Conservation (phyloP, 2,113 vertebrate genomes). For the Capricornis sumatraensis region DNA sequence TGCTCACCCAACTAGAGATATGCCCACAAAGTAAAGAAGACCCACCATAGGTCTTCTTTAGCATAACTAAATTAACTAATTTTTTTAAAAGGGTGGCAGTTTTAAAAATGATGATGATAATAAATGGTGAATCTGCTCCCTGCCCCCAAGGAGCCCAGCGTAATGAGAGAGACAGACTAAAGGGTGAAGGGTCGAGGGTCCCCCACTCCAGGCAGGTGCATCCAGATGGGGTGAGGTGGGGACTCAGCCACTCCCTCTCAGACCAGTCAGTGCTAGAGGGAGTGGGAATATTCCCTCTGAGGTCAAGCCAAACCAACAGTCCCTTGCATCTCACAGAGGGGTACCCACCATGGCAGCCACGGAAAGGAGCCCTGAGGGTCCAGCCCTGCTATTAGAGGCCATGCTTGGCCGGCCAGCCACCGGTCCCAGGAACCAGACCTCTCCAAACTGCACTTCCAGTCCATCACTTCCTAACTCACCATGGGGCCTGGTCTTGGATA, state of each 20-base stretch:
- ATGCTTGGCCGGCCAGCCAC: not conserved
- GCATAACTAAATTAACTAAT: not conserved
- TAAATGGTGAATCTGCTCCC: not conserved
- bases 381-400: not conserved
- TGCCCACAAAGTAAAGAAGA: not conserved
- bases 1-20: not conserved
- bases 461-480: slow-evolving; percentile 37
- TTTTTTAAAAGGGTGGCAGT: not conserved
- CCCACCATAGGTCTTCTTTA: not conserved
- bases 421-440: not conserved
- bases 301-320: not conserved
- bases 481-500: slow-evolving; percentile 45
- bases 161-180: not conserved
- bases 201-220: not conserved
- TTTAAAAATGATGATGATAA: not conserved
- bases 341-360: not conserved
- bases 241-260: not conserved
- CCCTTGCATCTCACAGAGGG: not conserved
- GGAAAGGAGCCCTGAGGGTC: not conserved
- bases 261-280: not conserved
- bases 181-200: not conserved
- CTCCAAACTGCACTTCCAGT: not conserved
- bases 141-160: not conserved
- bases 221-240: not conserved
- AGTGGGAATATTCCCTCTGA: not conserved